These are phyloP conservation scores for Pocillopora meandrina DNA, from an alignment of 92 coral and sea anemone genomes.

Conservation along the genomic window DNA sequence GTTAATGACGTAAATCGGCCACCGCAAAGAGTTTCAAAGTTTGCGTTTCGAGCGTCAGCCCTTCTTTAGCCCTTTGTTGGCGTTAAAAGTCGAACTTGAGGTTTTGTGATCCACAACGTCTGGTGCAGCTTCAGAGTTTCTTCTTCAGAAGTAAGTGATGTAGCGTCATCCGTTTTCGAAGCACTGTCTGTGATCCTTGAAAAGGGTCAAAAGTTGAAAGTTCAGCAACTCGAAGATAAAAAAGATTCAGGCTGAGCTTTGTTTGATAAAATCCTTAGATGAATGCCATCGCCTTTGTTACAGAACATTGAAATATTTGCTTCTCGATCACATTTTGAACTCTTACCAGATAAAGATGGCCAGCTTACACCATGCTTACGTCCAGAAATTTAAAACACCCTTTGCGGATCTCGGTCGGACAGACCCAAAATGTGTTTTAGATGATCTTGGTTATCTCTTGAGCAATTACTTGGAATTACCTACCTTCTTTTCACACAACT, in stretches of 20 bases:
- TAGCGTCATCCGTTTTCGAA: constrained; percentile 39
- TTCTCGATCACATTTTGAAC: constrained; percentile 15
- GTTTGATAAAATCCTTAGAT: constrained; percentile 37
- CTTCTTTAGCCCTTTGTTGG: neutral
- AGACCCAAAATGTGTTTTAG: constrained; percentile 20
- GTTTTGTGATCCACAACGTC: constrained; percentile 27
- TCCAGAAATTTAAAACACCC: constrained; percentile 8
- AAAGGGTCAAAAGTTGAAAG: constrained; percentile 27
- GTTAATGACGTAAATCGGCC: too few species aligned
- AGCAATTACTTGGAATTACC: constrained; percentile 34
- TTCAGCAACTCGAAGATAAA: constrained; percentile 9
- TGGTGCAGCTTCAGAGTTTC: constrained; percentile 33
- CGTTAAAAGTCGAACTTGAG: constrained; percentile 18
- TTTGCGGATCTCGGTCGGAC: too few species aligned
- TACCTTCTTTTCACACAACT: constrained; percentile 31
- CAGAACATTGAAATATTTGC: constrained; percentile 23
- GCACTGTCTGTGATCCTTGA: constrained; percentile 32
- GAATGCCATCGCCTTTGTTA: constrained; percentile 45
- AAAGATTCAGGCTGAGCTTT: constrained; percentile 39
- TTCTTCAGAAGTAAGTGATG: constrained; percentile 41
- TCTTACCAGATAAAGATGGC: constrained; percentile 43
- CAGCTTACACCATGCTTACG: constrained; percentile 35
- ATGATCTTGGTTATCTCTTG: constrained; percentile 26
- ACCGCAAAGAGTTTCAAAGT: too few species aligned
- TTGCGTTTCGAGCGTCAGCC: too few species aligned